phyloP scores from a whole-genome alignment of 2,888 invertebrate species.

The Cistogaster globosa region DNA sequence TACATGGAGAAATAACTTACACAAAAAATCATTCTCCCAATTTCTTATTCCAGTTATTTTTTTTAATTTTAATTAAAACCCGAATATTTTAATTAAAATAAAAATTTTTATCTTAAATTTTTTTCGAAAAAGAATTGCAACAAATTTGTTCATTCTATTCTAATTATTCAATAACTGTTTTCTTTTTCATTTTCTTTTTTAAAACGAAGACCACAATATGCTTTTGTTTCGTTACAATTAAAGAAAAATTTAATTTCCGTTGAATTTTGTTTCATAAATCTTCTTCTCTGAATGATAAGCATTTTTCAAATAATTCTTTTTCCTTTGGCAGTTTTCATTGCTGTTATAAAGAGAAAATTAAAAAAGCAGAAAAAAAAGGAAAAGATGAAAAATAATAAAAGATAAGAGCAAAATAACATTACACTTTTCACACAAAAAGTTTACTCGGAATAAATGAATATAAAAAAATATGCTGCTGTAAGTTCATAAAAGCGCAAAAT shows the following conservation, averaged over 20 bases:
- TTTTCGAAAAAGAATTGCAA: not conserved
- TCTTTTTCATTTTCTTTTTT: constrained; percentile 4
- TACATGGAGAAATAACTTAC: no score
- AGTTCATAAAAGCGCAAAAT: constrained; percentile 74
- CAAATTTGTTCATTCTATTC: not conserved
- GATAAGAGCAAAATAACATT: not conserved
- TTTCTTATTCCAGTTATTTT: no score
- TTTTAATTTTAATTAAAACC: no score
- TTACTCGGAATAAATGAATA: constrained; percentile 37
- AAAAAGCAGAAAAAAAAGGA: not conserved
- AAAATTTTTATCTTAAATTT: not conserved
- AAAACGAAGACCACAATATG: constrained; percentile 9
- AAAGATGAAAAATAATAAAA: constrained; percentile 23
- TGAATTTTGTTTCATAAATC: not conserved
- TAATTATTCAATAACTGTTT: not conserved
- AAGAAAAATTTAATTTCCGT: constrained; percentile 40
- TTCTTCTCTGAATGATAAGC: constrained; percentile 3
- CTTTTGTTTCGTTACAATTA: constrained; percentile 36
- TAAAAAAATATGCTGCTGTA: constrained; percentile 59
- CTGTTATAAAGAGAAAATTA: not conserved
- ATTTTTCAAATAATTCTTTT: constrained; percentile 35
- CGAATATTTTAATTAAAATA: not conserved
- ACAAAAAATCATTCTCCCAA: no score
- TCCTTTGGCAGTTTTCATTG: constrained; percentile 49
- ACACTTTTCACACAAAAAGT: not conserved